phyloP scores from a whole-genome alignment of 2,113 vertebrate genomes.

The Meleagris gallopavo region DNA sequence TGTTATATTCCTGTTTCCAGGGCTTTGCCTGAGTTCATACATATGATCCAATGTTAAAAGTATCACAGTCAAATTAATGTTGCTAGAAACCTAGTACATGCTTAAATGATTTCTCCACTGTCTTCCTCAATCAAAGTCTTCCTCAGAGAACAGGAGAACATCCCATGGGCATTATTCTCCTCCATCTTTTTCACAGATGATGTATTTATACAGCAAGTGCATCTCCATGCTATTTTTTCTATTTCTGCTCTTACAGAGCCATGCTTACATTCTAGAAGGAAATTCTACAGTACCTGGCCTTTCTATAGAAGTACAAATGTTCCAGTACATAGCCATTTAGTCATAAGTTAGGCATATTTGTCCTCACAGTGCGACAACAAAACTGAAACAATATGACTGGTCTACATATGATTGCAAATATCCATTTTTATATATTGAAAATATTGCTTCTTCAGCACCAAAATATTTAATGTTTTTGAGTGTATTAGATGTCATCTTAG shows the following conservation, averaged over 20 bases:
- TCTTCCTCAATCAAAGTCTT: neutral
- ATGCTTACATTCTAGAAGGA: neutral
- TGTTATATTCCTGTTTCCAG: neutral
- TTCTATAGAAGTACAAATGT: neutral
- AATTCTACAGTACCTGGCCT: neutral
- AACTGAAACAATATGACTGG: neutral
- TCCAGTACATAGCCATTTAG: neutral
- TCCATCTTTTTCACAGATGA: neutral
- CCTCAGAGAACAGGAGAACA: neutral
- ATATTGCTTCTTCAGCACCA: neutral
- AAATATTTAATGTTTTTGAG: neutral
- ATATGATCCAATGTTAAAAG: neutral
- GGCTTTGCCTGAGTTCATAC: neutral
- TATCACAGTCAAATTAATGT: neutral
- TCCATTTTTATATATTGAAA: neutral
- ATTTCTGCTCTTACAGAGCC: neutral
- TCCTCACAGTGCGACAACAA: neutral
- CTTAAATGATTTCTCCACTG: neutral
- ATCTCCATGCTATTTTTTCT: neutral
- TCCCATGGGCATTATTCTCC: neutral
- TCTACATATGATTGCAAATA: neutral
- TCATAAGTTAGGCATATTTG: neutral
- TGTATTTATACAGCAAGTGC: neutral
- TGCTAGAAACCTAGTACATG: neutral
- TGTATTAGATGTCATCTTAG: neutral